Conservation (phyloP, 2,113 vertebrate species). For the Xiphophorus maculatus region DNA sequence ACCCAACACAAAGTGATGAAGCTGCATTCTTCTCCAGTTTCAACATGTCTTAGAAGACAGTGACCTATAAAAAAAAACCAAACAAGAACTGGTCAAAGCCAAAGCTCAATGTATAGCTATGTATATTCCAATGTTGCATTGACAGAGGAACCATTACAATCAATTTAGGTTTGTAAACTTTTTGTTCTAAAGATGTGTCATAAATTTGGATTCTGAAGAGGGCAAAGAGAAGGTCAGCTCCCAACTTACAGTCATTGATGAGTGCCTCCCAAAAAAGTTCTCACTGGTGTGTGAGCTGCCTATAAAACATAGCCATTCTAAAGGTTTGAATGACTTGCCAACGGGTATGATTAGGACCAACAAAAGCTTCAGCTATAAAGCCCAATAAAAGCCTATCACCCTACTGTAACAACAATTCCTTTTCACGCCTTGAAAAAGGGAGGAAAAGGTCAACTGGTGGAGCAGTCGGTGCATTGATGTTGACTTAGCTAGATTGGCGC, state of each 20-base stretch:
- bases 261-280: slow-evolving; percentile 66
- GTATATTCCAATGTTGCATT: not conserved
- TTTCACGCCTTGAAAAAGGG: slow-evolving; percentile 70
- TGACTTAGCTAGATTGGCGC: slow-evolving; percentile 77
- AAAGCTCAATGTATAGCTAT: slow-evolving; percentile 2
- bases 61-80: slow-evolving; percentile 26
- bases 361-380: slow-evolving; percentile 79
- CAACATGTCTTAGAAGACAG: slow-evolving; percentile 49
- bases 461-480: slow-evolving; percentile 77
- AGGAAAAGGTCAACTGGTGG: slow-evolving; percentile 79
- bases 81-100: not conserved
- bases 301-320: slow-evolving; percentile 77
- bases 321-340: slow-evolving; percentile 79
- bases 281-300: slow-evolving; percentile 72
- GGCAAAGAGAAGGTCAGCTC: slow-evolving; percentile 70
- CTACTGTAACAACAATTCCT: slow-evolving; percentile 81
- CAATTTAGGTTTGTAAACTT: slow-evolving; percentile 19
- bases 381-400: slow-evolving; percentile 80
- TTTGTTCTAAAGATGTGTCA: slow-evolving; percentile 24
- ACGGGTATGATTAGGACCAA: slow-evolving; percentile 80
- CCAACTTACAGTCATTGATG: slow-evolving; percentile 64
- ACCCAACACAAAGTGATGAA: slow-evolving; percentile 64
- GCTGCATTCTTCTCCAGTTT: slow-evolving; percentile 70
- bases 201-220: slow-evolving; percentile 35
- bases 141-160: not conserved